Conservation (phyloP, 2,113 vertebrate species). For the Lophochroa leadbeateri region DNA sequence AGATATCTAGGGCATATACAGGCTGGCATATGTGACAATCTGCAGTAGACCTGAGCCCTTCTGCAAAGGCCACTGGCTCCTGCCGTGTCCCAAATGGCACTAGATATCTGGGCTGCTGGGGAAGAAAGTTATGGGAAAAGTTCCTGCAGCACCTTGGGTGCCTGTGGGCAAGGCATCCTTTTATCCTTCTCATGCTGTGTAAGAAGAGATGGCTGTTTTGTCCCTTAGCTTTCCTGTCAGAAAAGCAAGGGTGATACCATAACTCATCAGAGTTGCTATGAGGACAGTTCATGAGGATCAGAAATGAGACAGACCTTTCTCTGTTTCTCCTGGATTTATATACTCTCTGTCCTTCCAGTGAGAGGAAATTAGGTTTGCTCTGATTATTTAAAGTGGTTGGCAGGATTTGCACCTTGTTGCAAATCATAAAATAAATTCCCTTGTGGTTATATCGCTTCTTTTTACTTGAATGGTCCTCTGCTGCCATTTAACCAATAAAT, state of each 20-base stretch:
- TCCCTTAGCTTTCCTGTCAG: background rate
- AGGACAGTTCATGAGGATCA: background rate
- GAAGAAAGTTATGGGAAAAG: background rate
- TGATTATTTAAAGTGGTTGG: constrained; percentile 40
- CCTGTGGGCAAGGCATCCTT: background rate
- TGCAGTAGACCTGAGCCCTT: background rate
- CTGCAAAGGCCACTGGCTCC: background rate
- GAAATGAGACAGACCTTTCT: background rate
- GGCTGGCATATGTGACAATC: background rate
- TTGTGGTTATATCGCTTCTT: constrained; percentile 20
- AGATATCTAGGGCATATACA: background rate
- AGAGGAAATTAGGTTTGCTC: constrained; percentile 32
- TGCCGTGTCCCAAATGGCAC: background rate
- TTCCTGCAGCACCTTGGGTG: background rate
- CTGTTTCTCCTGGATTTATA: constrained; percentile 10
- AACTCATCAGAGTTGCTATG: background rate
- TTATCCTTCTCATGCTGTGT: background rate
- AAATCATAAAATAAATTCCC: constrained; percentile 42
- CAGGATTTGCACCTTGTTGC: constrained; percentile 43
- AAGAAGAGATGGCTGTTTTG: background rate
- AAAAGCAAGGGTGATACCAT: background rate
- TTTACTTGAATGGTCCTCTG: constrained; percentile 10
- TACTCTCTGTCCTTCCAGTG: background rate
- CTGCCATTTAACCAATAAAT: constrained; percentile 38
- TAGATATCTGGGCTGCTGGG: background rate